Evolutionary conservation across 2,797 vertebrate species (phyloP).

Genomic region (Macropodus opercularis): DNA sequence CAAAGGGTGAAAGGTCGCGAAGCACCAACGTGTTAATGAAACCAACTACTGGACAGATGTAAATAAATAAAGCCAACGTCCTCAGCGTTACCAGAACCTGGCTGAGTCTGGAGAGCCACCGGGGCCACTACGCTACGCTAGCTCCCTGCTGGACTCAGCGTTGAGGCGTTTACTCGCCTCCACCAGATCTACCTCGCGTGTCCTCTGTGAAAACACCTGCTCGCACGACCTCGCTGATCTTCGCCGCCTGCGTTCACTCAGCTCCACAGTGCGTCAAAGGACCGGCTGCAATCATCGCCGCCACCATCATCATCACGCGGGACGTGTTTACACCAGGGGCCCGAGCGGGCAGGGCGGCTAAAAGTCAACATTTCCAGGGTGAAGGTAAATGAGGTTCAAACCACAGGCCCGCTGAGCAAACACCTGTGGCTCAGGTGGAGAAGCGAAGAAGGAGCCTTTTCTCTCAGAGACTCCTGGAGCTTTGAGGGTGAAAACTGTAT

Average conservation of each 20-base stretch:
- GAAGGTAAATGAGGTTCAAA: conserved; percentile 66
- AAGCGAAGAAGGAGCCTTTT: conserved; percentile 70
- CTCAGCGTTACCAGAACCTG: no score
- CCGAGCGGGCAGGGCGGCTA: conserved; percentile 36
- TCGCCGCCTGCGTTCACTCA: conserved; percentile 25
- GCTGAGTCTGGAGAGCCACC: no score
- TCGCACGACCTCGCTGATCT: conserved; percentile 28
- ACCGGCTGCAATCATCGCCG: conserved; percentile 58
- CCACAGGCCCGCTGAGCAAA: conserved; percentile 73
- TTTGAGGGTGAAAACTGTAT: conserved; percentile 19
- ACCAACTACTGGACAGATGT: no score
- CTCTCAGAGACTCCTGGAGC: conserved; percentile 47
- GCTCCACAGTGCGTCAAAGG: conserved; percentile 59
- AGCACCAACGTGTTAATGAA: no score
- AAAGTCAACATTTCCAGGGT: conserved; percentile 71
- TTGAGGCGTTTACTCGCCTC: no score
- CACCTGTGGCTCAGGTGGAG: conserved; percentile 77
- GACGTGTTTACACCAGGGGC: conserved; percentile 36
- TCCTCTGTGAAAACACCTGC: conserved; percentile 57
- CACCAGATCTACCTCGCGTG: conserved; percentile 17
- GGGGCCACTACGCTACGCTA: no score
- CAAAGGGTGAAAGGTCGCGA: background rate
- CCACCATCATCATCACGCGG: conserved; percentile 37
- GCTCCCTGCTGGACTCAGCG: background rate
- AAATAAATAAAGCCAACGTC: no score